Conservation (phyloP, 2,888 invertebrate species). For the Phortica okadai region DNA sequence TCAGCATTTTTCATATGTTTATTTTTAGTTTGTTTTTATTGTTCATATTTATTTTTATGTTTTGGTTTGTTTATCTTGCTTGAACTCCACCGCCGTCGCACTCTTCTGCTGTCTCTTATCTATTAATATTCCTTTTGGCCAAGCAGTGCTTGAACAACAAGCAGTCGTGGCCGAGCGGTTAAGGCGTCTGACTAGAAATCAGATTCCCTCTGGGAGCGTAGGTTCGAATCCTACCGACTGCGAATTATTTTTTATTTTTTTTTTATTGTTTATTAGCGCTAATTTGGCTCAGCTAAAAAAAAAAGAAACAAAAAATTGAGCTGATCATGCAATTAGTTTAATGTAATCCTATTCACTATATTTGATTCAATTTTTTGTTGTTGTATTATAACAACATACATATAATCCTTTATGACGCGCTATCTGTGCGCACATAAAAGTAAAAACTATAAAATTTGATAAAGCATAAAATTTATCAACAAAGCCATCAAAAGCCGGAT, state of each 20-base stretch:
- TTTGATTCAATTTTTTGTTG: too few relatives aligned
- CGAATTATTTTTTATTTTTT: constrained; percentile 36
- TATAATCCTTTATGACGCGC: too few relatives aligned
- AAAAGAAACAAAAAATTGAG: not conserved
- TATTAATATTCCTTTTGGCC: too few relatives aligned
- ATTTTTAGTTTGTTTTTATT: not conserved
- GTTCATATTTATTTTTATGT: not conserved
- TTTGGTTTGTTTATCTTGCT: not conserved
- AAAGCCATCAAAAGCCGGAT: constrained; percentile 1
- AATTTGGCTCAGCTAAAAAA: not conserved
- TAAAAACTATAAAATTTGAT: not conserved
- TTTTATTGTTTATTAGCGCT: not conserved
- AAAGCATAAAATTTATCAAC: not conserved
- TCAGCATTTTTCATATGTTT: not conserved
- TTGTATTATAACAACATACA: too few relatives aligned
- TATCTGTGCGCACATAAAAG: too few relatives aligned
- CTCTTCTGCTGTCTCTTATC: too few relatives aligned
- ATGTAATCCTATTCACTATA: too few relatives aligned
- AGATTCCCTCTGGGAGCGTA: constrained; percentile 75
- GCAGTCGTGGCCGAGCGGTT: constrained; percentile 28
- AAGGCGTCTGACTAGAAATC: constrained; percentile 34
- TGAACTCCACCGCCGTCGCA: too few relatives aligned
- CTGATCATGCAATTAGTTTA: too few relatives aligned
- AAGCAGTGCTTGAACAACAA: not conserved
- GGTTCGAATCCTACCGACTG: constrained; percentile 74